Base-by-base conservation (phyloP, 2,797 vertebrate genomes). In the Cyprinella venusta region DNA sequence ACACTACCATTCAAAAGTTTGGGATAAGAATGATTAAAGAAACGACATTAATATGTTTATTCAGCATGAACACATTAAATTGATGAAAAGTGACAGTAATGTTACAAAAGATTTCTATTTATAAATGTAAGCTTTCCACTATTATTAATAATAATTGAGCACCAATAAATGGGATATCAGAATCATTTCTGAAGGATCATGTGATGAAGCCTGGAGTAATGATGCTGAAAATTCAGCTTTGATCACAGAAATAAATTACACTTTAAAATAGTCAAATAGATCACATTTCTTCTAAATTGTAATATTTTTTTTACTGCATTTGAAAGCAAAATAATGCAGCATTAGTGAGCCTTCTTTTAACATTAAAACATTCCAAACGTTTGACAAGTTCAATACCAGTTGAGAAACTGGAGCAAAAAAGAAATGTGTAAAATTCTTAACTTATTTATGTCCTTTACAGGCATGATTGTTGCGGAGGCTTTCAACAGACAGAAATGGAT, bases 401-500 rank as follows among this genome's bases (percentile, higher is more conserved):
- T 38, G 12, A 38, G 16, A 30, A 4, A 15, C 33, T n/a, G 19
- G 1, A 81, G 26, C 19, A 59, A 1, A 48, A n/a, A 33, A 45
- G 24, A 30, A 13, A 48, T 18, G 4, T 18, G 2, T 9, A n/a
- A n/a, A 59, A 33, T 0, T 63, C 16, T 40, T 1, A 63, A 65
- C 19, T 8, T 4, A 2, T 38, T 18, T 2, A 70, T 64, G 38
- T 83, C 76, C 19, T 18, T 76, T 0, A 6, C 72, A 92, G 91
- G 91, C 8, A 88, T 91, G 78, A 85, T 90, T 38, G 91, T 92
- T 79, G 91, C 90, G 0, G 90, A 92, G 76, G 74, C 84, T 33
- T 92, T 92, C 64, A 88, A 86, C 88, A 84, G 87, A 52, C 85
- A 91, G 59, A 81, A 76, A 81, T 90, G 88, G 89, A 92, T 92